These are phyloP conservation scores for Semicossyphus pulcher DNA, from an alignment of 2,113 vertebrate genomes.

Conservation along the genomic window DNA sequence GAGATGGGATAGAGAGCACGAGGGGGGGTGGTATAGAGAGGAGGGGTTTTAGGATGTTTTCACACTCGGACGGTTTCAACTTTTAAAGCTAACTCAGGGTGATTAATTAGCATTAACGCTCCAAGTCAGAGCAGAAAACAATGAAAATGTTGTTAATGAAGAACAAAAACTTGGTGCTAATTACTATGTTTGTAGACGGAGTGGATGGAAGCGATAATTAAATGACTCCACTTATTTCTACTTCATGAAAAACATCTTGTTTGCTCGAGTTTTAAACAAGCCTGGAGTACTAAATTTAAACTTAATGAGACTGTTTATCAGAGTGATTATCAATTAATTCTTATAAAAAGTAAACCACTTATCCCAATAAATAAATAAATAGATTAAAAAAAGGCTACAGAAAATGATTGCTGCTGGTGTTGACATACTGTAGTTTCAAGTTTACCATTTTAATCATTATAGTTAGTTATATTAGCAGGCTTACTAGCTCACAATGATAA, in stretches of 20 bases:
- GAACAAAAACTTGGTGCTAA: conserved; percentile 14
- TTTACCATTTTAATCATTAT: too few species aligned
- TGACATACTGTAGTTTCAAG: too few species aligned
- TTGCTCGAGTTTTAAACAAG: conserved; percentile 28
- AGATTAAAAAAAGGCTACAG: neutral
- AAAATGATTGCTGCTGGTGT: too few species aligned
- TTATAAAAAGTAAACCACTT: neutral
- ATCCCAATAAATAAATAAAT: conserved; percentile 1
- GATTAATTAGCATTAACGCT: conserved; percentile 29
- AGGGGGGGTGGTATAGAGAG: too few species aligned
- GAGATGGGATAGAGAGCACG: conserved; percentile 26
- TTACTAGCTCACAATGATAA: too few species aligned
- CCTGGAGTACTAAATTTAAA: conserved; percentile 6
- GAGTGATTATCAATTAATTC: conserved; percentile 12
- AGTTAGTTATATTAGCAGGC: too few species aligned
- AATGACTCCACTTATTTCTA: conserved; percentile 29
- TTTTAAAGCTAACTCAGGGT: conserved; percentile 10
- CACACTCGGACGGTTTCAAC: conserved; percentile 13
- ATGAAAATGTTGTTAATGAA: neutral
- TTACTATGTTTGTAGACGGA: conserved; percentile 11
- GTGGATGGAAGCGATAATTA: conserved; percentile 40
- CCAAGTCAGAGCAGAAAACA: neutral
- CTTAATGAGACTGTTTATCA: conserved; percentile 39
- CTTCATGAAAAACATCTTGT: conserved; percentile 33
- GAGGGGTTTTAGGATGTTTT: conserved; percentile 32